These are phyloP conservation scores for Acridotheres tristis DNA, from an alignment of 2,797 vertebrate genomes.

Conservation along the genomic window DNA sequence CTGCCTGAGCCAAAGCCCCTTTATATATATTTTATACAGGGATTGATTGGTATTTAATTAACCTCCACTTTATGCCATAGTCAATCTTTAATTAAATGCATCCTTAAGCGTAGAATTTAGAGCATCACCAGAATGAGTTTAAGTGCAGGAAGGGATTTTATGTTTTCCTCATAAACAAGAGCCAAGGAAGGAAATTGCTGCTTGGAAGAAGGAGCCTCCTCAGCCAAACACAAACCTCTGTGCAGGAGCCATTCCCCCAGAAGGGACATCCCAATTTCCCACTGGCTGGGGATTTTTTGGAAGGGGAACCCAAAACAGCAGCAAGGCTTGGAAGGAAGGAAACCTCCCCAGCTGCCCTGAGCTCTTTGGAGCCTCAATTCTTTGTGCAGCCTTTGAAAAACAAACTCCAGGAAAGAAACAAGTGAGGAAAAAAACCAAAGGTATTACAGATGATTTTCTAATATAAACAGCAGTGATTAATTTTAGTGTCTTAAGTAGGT, in stretches of 20 bases:
- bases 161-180: conserved; percentile 43
- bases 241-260: neutral
- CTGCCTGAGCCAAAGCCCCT: conserved; percentile 8
- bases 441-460: neutral
- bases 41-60: conserved; percentile 65
- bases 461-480: neutral
- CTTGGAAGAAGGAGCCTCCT: neutral
- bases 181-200: neutral
- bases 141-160: conserved; percentile 40
- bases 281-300: neutral
- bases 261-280: neutral
- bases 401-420: neutral
- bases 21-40: conserved; percentile 26
- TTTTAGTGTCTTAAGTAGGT: neutral
- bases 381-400: neutral
- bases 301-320: neutral
- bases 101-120: conserved; percentile 59
- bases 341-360: neutral
- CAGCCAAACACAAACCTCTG: neutral
- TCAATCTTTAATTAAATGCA: conserved; percentile 66
- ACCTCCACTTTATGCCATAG: conserved; percentile 50
- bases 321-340: neutral
- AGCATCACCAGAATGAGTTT: conserved; percentile 3
- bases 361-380: neutral
- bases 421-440: neutral